Conservation (phyloP, 64 coral and sea anemone genomes). For the Actinia equina region DNA sequence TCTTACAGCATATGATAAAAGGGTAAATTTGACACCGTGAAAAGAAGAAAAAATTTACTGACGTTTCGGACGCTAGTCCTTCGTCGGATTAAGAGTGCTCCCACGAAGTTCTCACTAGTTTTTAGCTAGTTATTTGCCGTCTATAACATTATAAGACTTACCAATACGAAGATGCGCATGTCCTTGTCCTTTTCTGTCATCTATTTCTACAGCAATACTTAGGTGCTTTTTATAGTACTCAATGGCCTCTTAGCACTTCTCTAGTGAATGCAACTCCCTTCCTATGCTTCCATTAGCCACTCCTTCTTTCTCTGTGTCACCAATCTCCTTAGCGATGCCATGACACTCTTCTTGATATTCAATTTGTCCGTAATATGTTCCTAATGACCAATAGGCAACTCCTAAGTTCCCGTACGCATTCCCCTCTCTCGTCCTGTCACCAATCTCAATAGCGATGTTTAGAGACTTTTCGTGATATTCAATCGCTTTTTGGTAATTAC, state of each 20-base stretch:
- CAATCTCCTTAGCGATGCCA: slow-evolving; percentile 28
- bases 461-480: slow-evolving; percentile 33
- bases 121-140: background rate
- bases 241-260: background rate
- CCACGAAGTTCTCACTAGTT: too few species aligned
- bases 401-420: slow-evolving; percentile 14
- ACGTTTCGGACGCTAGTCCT: too few species aligned
- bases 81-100: too few species aligned
- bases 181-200: slow-evolving; percentile 29
- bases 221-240: background rate
- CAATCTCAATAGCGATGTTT: background rate
- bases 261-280: background rate
- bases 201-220: slow-evolving; percentile 3
- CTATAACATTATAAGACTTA: background rate
- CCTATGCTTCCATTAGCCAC: background rate
- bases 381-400: slow-evolving; percentile 12
- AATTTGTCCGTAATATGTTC: slow-evolving; percentile 14
- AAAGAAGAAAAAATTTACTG: too few species aligned
- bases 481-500: slow-evolving; percentile 23
- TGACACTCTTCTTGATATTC: slow-evolving; percentile 9
- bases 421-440: slow-evolving; percentile 25
- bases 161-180: slow-evolving; percentile 21
- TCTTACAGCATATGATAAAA: too few species aligned
- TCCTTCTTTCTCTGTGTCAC: slow-evolving; percentile 16
- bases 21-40: too few species aligned